Evolutionary conservation across 1,140 invertebrate genomes (phyloP).

Genomic region (Brachionus sp.): DNA sequence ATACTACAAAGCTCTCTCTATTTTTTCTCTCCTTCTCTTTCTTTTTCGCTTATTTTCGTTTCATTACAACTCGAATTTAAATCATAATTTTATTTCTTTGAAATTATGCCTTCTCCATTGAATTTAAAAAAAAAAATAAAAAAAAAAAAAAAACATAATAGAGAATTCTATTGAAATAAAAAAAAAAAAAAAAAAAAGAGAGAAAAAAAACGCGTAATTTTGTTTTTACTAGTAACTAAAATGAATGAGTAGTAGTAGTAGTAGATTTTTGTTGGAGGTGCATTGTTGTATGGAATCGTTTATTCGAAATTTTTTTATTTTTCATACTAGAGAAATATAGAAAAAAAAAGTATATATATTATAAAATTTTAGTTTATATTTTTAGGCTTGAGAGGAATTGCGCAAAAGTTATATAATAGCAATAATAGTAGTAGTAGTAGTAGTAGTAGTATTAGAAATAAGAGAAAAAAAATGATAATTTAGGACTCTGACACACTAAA

Average conservation of each 20-base stretch:
- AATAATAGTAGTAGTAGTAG: not conserved
- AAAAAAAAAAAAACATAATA: not conserved
- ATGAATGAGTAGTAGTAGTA: not conserved
- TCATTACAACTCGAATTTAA: conserved; percentile 8
- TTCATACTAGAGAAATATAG: not conserved
- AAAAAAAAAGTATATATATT: not conserved
- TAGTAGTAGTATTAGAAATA: too few species aligned
- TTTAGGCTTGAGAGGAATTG: not conserved
- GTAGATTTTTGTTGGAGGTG: not conserved
- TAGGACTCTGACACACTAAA: not conserved
- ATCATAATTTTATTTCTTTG: conserved; percentile 38
- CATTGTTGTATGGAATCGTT: not conserved
- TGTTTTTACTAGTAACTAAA: not conserved
- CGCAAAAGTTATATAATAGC: conserved; percentile 38
- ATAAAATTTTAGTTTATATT: not conserved
- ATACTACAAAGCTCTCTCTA: not conserved
- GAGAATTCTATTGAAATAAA: not conserved
- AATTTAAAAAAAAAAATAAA: too few species aligned
- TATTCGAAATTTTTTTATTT: not conserved
- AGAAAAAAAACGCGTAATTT: not conserved
- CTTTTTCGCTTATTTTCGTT: not conserved
- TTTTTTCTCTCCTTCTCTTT: not conserved
- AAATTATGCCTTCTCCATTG: not conserved
- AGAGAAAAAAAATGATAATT: conserved; percentile 22
- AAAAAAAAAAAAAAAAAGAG: not conserved